Evolutionary conservation across 2,888 invertebrate species (phyloP).

Genomic region (Panzeria rudis): DNA sequence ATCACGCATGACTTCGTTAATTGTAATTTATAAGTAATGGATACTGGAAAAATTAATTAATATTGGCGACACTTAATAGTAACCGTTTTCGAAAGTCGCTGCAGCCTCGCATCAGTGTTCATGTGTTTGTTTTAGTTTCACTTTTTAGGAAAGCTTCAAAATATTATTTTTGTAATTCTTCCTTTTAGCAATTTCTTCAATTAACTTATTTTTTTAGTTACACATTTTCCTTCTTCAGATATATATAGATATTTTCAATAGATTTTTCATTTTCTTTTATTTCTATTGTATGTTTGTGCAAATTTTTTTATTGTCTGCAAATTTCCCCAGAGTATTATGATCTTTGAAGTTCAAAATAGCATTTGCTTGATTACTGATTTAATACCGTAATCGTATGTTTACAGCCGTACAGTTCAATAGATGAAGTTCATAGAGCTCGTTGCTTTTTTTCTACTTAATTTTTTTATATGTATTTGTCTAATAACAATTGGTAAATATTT

Average conservation of each 20-base stretch:
- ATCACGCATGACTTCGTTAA: too few species aligned
- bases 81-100: too few species aligned
- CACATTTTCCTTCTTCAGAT: slow-evolving; percentile 6
- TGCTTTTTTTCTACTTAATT: not conserved
- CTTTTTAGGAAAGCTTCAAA: too few species aligned
- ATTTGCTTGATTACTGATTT: slow-evolving; percentile 75
- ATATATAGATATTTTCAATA: slow-evolving; percentile 25
- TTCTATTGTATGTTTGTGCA: slow-evolving; percentile 34
- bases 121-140: not conserved
- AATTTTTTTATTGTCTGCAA: slow-evolving; percentile 74
- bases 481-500: slow-evolving; percentile 70
- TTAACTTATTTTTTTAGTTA: slow-evolving; percentile 19
- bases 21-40: too few species aligned
- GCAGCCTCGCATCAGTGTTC: too few species aligned
- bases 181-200: not conserved
- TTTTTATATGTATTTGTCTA: slow-evolving; percentile 2
- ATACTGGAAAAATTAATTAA: too few species aligned
- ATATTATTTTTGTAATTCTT: not conserved
- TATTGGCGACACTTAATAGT: not conserved
- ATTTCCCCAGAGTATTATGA: slow-evolving; percentile 74
- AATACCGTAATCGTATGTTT: slow-evolving; percentile 75
- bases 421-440: slow-evolving; percentile 34
- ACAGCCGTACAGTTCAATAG: slow-evolving; percentile 65
- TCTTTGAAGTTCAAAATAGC: slow-evolving; percentile 73
- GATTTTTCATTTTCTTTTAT: slow-evolving; percentile 32